These are phyloP conservation scores for Saccostrea glomerata DNA, from an alignment of 1,140 invertebrate species.

Conservation along the genomic window DNA sequence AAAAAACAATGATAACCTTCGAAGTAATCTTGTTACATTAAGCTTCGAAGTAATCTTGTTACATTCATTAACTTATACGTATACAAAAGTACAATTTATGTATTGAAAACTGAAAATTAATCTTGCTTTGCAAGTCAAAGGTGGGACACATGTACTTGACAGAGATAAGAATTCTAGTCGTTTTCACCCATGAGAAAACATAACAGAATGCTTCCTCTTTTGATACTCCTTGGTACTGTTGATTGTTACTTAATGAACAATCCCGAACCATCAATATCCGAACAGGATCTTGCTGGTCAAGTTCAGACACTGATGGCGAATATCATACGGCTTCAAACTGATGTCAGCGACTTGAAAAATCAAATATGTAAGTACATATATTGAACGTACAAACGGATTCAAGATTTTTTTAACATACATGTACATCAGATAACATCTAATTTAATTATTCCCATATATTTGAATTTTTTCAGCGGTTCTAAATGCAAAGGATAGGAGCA, in stretches of 20 bases:
- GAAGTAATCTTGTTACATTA: no score
- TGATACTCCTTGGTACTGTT: not conserved
- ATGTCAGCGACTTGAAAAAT: constrained; percentile 11
- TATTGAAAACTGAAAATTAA: no score
- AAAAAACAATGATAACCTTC: no score
- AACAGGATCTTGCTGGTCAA: not conserved
- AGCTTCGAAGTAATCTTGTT: no score
- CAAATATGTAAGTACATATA: constrained; percentile 14
- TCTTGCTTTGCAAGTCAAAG: not conserved
- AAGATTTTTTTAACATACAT: not conserved
- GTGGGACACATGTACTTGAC: not conserved
- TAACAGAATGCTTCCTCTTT: not conserved
- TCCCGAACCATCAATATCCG: not conserved
- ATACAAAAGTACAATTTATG: no score
- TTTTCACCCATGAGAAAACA: not conserved
- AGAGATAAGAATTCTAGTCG: not conserved
- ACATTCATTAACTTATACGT: no score
- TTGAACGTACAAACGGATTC: not conserved
- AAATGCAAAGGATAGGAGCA: not conserved
- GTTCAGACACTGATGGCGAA: not conserved
- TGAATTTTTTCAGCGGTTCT: not conserved
- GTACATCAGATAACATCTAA: not conserved
- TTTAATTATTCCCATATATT: not conserved
- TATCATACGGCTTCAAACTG: not conserved
- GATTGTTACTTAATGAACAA: constrained; percentile 7